Evolutionary conservation across 2,888 invertebrate species (phyloP).

Genomic region (Agrochola lychnidis): DNA sequence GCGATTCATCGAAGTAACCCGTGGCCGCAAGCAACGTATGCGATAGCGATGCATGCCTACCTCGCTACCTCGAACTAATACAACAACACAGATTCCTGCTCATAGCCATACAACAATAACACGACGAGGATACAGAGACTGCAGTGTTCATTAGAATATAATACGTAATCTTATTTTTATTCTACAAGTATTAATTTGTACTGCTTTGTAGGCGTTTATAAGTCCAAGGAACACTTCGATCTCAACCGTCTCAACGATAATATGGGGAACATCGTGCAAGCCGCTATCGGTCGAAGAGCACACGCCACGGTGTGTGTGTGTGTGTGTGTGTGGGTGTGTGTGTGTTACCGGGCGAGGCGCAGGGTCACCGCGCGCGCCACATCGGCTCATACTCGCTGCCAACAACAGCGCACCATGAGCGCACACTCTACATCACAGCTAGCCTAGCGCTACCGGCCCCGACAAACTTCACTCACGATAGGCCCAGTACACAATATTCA

Average conservation of each 20-base stretch:
- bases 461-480: background rate
- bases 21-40: constrained; percentile 77
- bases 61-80: constrained; percentile 57
- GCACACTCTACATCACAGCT: background rate
- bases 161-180: background rate
- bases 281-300: constrained; percentile 72
- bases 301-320: constrained; percentile 65
- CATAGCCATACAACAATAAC: constrained; percentile 66
- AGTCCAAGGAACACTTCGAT: constrained; percentile 64
- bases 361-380: constrained; percentile 82
- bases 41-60: constrained; percentile 72
- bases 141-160: constrained; percentile 69
- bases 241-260: constrained; percentile 24
- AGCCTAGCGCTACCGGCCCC: background rate
- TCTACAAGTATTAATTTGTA: background rate
- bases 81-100: constrained; percentile 51
- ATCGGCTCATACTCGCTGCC: constrained; percentile 87
- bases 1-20: constrained; percentile 51
- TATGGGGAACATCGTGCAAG: constrained; percentile 69
- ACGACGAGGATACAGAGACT: constrained; percentile 58
- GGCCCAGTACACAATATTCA: background rate
- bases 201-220: background rate
- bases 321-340: constrained; percentile 39
- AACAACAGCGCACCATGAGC: constrained; percentile 68
- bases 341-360: constrained; percentile 78